Base-by-base conservation (phyloP, 2,888 invertebrate species). In the Drosophila dives region DNA sequence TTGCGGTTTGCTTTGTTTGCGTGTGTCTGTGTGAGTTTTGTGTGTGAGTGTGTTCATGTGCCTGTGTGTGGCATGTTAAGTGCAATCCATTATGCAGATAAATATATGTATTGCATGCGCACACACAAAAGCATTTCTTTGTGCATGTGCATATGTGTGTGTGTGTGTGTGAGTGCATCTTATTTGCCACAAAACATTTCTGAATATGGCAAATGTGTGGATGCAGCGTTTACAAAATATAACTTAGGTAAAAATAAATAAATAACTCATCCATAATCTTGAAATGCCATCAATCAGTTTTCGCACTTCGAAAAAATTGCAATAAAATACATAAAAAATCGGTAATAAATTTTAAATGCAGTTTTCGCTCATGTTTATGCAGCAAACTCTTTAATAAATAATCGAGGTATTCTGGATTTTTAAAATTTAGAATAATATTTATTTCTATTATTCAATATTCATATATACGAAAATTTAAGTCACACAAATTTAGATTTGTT, bases 1-100 rank as follows among this genome's bases (percentile, higher is more conserved):
- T 80, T 80, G 82, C 83, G 72, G 80, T 61, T 76, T 56, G 49
- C 67, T 68, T 36, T 51, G 38, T 72, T 17, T 56, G 32, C 11
- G 29, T 29, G 29, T 29, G 29, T 29, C 5, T 55, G 17, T 56
- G 38, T 45, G 17, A 6, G 4, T 56, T 12, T 63, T 63, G 48
- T 60, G 29, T 45, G 42, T 58, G 71, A 58, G 45, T 72, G 86
- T 59, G 42, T 63, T 49, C 42, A 63, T 51, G 51, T 64, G 49
- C 54, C 54, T 77, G 73, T 82, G 71, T 86, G 86, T 70, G 90
- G 87, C 87, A 89, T 84, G 90, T 87, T 87, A 86, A 87, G 86
- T 87, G 86, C 90, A 86, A 86, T 86, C 87, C 86, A 86, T 90
- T 90, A 90, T 88, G 86, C 81, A 86, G 77, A 83, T 89, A 79